Base-by-base conservation (phyloP, 1,140 invertebrate genomes). In the Drosophila arawakana region DNA sequence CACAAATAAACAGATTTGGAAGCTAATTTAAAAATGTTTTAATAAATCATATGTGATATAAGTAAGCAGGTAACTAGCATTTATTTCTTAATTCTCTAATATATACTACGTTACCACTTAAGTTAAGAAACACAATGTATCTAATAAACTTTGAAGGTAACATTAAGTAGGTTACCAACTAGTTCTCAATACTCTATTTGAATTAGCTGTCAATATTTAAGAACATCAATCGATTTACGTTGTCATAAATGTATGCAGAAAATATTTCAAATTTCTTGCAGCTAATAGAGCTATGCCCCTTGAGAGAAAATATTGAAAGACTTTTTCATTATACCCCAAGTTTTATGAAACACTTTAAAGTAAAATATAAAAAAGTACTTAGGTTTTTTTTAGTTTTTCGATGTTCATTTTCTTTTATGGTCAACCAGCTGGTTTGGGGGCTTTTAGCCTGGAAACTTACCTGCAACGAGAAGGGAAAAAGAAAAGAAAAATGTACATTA, bases 391-490 rank as follows among this genome's bases (percentile, higher is more conserved):
- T 30, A 30, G 25, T 30, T 7, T 44, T 55, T 18, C 0, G 37
- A 13, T 3, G 2, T 13, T 41, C 25, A 30, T 3, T 7, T 55
- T 39, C 34, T 55, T 25, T 54, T 43, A 39, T n/a, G 13, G 44
- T 2, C 34, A 5, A 15, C 58, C 58, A 18, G 35, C 59, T 61
- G 37, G 2, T 4, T 10, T 41, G 4, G 39, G 37, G 39, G 39
- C 21, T 25, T n/a, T 50, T 50, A 7, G 21, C 47, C 49, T 59
- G 63, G 71, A 68, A 73, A 89, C 84, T 88, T 89, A 88, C 84
- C 84, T 88, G 80, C 47, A 89, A 88, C 18, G 61, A 83, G 47
- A 60, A 25, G 70, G 61, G 54, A 71, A 44, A 77, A 77, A 63
- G 58, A 41, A 62, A 71, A 71, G 73, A 52, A 80, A 78, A 71